phyloP scores from a whole-genome alignment of 2,113 vertebrate species.

The Cynoglossus semilaevis region DNA sequence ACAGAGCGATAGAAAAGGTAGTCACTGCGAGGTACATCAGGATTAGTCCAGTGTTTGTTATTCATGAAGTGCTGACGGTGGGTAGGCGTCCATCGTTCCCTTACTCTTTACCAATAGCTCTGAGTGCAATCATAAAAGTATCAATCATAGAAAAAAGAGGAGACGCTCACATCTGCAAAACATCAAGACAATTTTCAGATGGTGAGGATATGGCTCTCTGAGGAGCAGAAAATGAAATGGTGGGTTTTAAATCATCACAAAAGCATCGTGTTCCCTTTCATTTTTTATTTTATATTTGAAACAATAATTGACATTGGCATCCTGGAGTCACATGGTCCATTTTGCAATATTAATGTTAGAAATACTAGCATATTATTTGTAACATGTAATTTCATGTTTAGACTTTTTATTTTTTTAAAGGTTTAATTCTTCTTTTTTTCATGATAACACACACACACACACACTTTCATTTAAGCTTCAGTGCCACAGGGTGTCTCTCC shows the following conservation, averaged over 20 bases:
- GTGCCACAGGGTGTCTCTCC: no score
- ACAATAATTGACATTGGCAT: background rate
- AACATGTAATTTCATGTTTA: background rate
- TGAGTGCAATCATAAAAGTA: constrained; percentile 26
- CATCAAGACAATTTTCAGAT: constrained; percentile 22
- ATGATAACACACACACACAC: background rate
- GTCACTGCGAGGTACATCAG: no score
- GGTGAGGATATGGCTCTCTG: constrained; percentile 2
- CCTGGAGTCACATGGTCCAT: background rate
- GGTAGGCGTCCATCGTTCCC: constrained; percentile 2
- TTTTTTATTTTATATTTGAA: background rate
- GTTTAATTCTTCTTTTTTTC: background rate
- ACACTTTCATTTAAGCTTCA: no score
- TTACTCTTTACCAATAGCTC: constrained; percentile 12
- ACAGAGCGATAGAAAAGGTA: no score
- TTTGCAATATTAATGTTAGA: background rate
- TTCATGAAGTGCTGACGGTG: no score
- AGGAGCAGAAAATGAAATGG: constrained; percentile 3
- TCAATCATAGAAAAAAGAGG: constrained; percentile 20
- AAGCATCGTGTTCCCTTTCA: constrained; percentile 4
- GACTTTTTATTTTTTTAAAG: no score
- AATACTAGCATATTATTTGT: background rate
- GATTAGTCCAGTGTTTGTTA: no score
- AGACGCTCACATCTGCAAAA: constrained; percentile 29
- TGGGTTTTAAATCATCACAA: constrained; percentile 13